Evolutionary conservation across 2,113 vertebrate genomes (phyloP).

Genomic region (Rhinogobius similis): DNA sequence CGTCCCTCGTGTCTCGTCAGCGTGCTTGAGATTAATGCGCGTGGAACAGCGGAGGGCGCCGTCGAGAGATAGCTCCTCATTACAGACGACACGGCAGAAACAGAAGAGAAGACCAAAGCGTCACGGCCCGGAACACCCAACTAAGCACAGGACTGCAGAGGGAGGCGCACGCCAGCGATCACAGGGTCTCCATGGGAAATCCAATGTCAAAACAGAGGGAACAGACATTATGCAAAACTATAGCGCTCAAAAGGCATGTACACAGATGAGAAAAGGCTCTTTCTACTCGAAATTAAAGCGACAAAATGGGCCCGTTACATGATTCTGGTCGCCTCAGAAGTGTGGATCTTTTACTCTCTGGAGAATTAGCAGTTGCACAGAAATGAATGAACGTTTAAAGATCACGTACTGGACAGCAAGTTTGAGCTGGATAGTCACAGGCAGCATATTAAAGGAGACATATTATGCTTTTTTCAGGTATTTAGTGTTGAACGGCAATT

Average conservation of each 20-base stretch:
- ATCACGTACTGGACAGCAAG: too few species aligned
- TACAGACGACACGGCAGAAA: constrained; percentile 9
- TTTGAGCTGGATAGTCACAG: too few species aligned
- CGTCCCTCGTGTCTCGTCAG: constrained; percentile 8
- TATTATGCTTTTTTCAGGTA: too few species aligned
- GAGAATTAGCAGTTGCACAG: too few species aligned
- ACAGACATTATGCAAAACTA: background rate
- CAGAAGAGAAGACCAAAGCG: constrained; percentile 6
- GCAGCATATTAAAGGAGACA: too few species aligned
- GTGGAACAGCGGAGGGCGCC: constrained; percentile 15
- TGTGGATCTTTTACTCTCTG: too few species aligned
- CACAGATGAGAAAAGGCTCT: background rate
- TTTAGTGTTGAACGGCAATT: too few species aligned
- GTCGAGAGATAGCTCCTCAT: constrained; percentile 36
- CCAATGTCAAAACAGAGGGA: background rate
- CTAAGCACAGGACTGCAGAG: constrained; percentile 20
- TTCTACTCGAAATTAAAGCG: background rate
- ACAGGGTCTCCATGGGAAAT: background rate
- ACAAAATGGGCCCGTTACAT: too few species aligned
- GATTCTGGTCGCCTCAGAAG: too few species aligned
- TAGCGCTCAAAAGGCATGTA: background rate
- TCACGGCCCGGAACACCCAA: constrained; percentile 12
- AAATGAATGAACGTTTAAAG: too few species aligned
- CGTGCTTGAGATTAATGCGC: constrained; percentile 28
- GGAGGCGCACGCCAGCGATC: constrained; percentile 3